Percentiles rank a stretch among this genome's conserved stretches.
Evolutionary conservation across 2,797 vertebrate species (phyloP).

Genomic region (Spatula versicolor): DNA sequence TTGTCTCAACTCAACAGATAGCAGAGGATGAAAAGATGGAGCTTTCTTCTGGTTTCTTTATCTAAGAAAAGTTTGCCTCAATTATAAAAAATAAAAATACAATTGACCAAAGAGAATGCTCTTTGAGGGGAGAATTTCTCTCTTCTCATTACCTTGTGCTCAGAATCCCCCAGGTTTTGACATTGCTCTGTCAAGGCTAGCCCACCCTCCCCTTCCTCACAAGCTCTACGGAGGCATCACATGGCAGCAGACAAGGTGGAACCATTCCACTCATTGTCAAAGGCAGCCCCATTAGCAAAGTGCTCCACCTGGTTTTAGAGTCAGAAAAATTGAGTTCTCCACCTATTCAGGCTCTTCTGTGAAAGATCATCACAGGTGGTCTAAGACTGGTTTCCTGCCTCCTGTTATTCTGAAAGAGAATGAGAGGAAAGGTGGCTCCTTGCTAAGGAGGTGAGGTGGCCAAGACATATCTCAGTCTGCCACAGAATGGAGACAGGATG

Average conservation of each 20-base stretch:
- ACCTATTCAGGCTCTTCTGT: background rate
- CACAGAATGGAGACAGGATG: background rate
- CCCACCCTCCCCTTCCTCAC: background rate
- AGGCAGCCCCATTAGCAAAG: background rate
- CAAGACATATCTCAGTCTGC: background rate
- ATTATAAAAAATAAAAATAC: background rate
- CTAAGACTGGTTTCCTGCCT: background rate
- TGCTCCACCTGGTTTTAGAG: background rate
- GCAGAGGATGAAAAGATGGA: background rate
- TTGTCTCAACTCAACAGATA: background rate
- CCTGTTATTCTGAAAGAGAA: background rate
- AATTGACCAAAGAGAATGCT: background rate
- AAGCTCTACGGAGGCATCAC: background rate
- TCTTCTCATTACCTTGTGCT: background rate
- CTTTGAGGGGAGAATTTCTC: background rate
- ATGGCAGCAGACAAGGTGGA: accelerated
- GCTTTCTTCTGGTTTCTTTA: background rate
- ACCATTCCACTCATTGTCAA: background rate
- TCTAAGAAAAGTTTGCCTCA: background rate
- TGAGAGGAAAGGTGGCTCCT: background rate
- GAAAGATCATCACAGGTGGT: background rate
- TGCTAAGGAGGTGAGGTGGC: background rate
- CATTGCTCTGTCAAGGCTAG: background rate
- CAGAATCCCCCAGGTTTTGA: background rate
- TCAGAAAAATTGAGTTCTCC: background rate